Base-by-base conservation (phyloP, 2,888 invertebrate species). In the Noctua pronuba region DNA sequence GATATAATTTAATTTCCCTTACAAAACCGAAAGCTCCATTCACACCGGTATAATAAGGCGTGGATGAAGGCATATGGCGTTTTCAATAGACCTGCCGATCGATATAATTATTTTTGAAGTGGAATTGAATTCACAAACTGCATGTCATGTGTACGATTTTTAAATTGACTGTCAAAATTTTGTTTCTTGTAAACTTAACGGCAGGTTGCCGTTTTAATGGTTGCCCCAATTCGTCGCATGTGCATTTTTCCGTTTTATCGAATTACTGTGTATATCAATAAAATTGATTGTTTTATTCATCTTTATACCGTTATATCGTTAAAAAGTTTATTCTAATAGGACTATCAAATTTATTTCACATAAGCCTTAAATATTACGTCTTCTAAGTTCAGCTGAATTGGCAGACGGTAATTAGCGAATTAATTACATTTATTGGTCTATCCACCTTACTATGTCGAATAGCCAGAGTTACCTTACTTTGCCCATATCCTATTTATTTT, bases 1-100 rank as follows among this genome's bases (percentile, higher is more conserved):
- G 88, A 89, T 92, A 93, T 93, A 93, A 95, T 94, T 94, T 91
- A 93, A 94, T 94, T 94, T 94, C 89, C 90, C 91, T 89, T 81
- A 90, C 90, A 92, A 93, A 93, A 93, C 90, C 87, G 90, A 92
- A 93, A 90, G 90, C 89, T 89, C 88, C 86, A 92, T 94, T 94
- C 92, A 93, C 86, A 82, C 80, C 84, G 75, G 88, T 84, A 92
- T 94, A 95, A 95, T 94, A 80, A 76, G 67, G 71, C 70, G 41
- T 81, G 81, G 89, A 92, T 89, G 89, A 85, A 81, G 85, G 91
- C 95, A 95, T 95, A 94, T 95, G 95, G 93, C 79, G 89, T 90
- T 91, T 92, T 91, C 91, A 93, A 93, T 92, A 90, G 91, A 90
- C 81, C 69, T 86, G 89, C 81, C 89, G 89, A 86, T 90, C 88